Base-by-base conservation (phyloP, 2,113 vertebrate genomes). In the Brachypodius melanocephalos region DNA sequence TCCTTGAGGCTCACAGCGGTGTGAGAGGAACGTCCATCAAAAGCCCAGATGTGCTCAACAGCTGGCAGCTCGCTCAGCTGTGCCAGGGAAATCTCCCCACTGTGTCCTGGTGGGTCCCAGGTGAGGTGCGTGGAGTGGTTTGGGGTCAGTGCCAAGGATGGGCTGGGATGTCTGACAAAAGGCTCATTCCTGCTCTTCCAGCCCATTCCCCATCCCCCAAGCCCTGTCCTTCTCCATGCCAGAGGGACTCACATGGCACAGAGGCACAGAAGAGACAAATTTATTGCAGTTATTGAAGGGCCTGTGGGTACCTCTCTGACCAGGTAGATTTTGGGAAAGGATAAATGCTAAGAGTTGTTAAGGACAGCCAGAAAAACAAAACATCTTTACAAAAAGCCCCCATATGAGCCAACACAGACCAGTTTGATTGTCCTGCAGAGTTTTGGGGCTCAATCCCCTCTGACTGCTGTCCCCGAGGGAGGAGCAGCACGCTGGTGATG, bases 71-170 rank as follows among this genome's bases (percentile, higher is more conserved):
- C 61, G 11, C 16, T 49, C 43, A 26, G 31, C 16, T 61, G 51
- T 0, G 6, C 22, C 1, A 3, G 9, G 21, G 11, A 5, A 49
- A 1, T 7, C 4, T 74, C 15, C 13, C 31, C 1, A 5, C 24
- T 2, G 31, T 4, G 54, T 55, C 73, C 63, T 46, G 31, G 3
- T 28, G 48, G 22, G 16, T 26, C 26, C 55, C 21, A 18, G 26
- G 10, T 7, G 26, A 66, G 66, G 34, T 32, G 28, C n/a, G 10
- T 12, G 25, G 4, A 22, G 29, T 0, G 4, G 10, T n/a, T 65
- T 73, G n/a, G 59, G n/a, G 12, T 78, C 65, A 66, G 19, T n/a
- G 55, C 28, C 42, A 49, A 17, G 15, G 73, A 28, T 1, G 19
- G 49, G 17, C 21, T 87, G 67, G 42, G 21, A 29, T 82, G 22